Base-by-base conservation (phyloP, 2,888 invertebrate species). In the Drosophila cognata region DNA sequence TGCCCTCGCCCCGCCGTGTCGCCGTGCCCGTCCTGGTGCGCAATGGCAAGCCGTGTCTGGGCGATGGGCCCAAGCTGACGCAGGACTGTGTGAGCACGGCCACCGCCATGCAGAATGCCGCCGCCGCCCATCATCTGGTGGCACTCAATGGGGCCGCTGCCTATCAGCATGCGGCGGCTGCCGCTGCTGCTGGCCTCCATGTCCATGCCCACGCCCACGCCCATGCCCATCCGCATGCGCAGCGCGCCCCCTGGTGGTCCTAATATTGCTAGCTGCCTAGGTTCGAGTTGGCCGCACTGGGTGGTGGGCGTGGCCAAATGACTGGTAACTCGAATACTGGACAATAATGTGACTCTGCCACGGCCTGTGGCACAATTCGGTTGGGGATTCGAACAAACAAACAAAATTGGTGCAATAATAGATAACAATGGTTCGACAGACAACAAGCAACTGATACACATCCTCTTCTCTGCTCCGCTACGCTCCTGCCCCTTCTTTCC, bases 21-120 rank as follows among this genome's bases (percentile, higher is more conserved):
- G 98, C 99, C 0, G 98, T 99, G 0, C 99, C 99, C 0, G 98
- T 99, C 0, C 93, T 99, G 60, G 98, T 99, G 6, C 95, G 98
- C 66, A 99, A 99, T 88, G 99, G 99, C 0, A 97, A 98, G 91
- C 98, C 98, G 0, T 99, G 98, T 89, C 93, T 96, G 16, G 94
- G 95, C 11, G 95, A 95, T 61, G 94, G 91, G 43, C 84, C 89
- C 43, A 91, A 91, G 65, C 63, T 92, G 64, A 94, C 95, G 3
- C 95, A 94, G 55, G 95, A 95, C 1, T 92, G 93, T 33, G 94
- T 93, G 0, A 88, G 84, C 59, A 90, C 92, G 0, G 91, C 92
- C 18, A 94, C 94, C 0, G 94, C 95, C 2, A 92, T 87, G 92
- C 93, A 93, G 60, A 93, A 93, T 80, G 87, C 92, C 13, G 93